Percentiles rank a stretch among this genome's conserved stretches.
phyloP scores from a whole-genome alignment of 2,888 invertebrate genomes.

The Dryocosmus kuriphilus region DNA sequence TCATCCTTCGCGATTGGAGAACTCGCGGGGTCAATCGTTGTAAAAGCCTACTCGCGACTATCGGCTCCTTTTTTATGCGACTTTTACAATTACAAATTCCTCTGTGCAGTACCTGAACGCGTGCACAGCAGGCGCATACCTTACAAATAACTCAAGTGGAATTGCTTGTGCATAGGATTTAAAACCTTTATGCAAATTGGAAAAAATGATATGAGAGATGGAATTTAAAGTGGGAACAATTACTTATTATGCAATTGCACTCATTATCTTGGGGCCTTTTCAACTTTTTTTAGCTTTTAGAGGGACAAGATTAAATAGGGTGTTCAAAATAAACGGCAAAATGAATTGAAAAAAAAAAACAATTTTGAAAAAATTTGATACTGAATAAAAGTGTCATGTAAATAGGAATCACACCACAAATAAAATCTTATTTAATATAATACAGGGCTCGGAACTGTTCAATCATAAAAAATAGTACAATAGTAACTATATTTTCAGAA shows the following conservation, averaged over 20 bases:
- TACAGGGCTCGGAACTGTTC: too few species aligned
- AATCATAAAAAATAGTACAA: too few species aligned
- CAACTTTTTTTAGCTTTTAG: neutral
- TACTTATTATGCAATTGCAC: constrained; percentile 9
- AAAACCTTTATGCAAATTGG: constrained; percentile 27
- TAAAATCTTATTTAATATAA: too few species aligned
- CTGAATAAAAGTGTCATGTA: too few species aligned
- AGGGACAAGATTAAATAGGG: too few species aligned
- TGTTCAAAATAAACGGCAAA: too few species aligned
- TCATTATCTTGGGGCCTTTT: neutral
- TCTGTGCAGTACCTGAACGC: constrained; percentile 20
- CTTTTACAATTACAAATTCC: constrained; percentile 28
- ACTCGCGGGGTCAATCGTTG: constrained; percentile 45
- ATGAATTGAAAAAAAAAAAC: too few species aligned
- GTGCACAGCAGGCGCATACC: constrained; percentile 24
- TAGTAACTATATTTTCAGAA: too few species aligned
- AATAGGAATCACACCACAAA: too few species aligned
- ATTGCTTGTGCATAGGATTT: constrained; percentile 33
- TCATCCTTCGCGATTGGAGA: constrained; percentile 45
- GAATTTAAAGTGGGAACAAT: constrained; percentile 27
- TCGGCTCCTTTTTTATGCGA: neutral
- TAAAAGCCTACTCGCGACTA: constrained; percentile 15
- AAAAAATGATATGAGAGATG: constrained; percentile 17
- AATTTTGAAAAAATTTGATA: too few species aligned
- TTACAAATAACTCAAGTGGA: constrained; percentile 37